Evolutionary conservation across 64 coral and sea anemone genomes (phyloP), one percentile per base, ranked within the genome.

Genomic region (Astreopora myriophthalma): DNA sequence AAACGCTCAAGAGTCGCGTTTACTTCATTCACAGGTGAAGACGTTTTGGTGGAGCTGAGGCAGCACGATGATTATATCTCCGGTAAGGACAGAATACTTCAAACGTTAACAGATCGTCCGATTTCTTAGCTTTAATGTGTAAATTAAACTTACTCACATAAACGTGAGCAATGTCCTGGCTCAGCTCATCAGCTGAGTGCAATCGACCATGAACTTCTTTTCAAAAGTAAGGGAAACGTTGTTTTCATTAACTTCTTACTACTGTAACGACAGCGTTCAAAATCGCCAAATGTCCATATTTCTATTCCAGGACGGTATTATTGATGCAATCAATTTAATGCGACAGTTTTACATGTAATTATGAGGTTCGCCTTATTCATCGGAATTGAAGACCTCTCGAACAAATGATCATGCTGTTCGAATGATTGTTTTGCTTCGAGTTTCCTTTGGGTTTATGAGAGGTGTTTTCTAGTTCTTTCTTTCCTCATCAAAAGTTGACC

Each of bases 31-130:
- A 58, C 44, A 99, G 97, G 97, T n/a, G 97, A 99, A 84, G 97
- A 99, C 52, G 83, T 99, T 12, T 66, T 93, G 64, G 65, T 99
- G 7, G 97, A 99, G 83, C 70, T 99, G 11, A 66, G 90, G 48
- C 97, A 99, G 14, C 97, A 99, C 39, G 97, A 99, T 84, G 97
- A 99, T 51, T 99, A 99, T 49, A 96, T 99, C 23, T 96, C 97
- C 38, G 97, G 97, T 99, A 85, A 75, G 69, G 22, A 57, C 40
- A 44, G 6, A 44, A 55, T 16, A 55, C 51, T 19, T 55, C 10
- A 13, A 55, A 14, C 8, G 8, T 55, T 22, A 16, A 16, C 13
- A 16, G 8, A 1, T 55, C 8, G 51, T 55, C 51, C 16, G 51
- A 19, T 14, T 55, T 46, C 51, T 55, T 55, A 55, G 17, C 3